Evolutionary conservation across 2,113 vertebrate species (phyloP), one percentile per base, ranked within the genome.

Genomic region (Chaenocephalus aceratus): DNA sequence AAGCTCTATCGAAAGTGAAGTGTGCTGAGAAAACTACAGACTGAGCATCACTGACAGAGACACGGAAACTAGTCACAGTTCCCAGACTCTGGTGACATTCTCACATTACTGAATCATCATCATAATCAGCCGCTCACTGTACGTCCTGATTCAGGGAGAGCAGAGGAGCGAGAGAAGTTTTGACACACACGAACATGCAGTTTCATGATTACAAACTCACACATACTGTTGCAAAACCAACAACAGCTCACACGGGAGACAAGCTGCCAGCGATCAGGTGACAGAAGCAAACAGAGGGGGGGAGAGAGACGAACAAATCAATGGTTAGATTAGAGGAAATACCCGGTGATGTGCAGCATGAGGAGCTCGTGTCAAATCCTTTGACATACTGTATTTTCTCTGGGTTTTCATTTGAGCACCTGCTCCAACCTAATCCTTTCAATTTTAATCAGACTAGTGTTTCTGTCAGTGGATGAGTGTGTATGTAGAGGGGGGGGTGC

Each of bases 21-120:
- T 76, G 60, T 58, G 52, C 61, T 52, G 79, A 79, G 48, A 81
- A 64, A 65, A 61, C 75, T 64, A 52, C 72, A 86, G 79, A 63
- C 58, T 61, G 68, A 83, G 61, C 80, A 80, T 76, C 71, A 54
- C 75, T 70, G 61, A 68, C 77, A 89, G 81, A 68, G 64, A 65
- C 74, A 82, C 71, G 89, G 58, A 88, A 85, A 85, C 58, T 78
- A 88, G 83, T 89, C 81, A 83, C 88, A 89, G 87, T 74, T 91
- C 85, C 61, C 84, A 87, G 89, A 91, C 83, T 90, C 84, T 88
- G 86, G 85, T 91, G 91, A 91, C 91, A 93, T 93, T 94, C 88
- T 91, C 91, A 93, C 91, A 92, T 93, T 86, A 92, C 89, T 92
- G 91, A 94, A 73, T 94, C 93, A 92, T 86, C 88, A 61, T 82